Percentiles rank a stretch among this genome's conserved stretches.
Evolutionary conservation across 2,113 vertebrate genomes (phyloP).

Genomic region (Theristicus caerulescens): DNA sequence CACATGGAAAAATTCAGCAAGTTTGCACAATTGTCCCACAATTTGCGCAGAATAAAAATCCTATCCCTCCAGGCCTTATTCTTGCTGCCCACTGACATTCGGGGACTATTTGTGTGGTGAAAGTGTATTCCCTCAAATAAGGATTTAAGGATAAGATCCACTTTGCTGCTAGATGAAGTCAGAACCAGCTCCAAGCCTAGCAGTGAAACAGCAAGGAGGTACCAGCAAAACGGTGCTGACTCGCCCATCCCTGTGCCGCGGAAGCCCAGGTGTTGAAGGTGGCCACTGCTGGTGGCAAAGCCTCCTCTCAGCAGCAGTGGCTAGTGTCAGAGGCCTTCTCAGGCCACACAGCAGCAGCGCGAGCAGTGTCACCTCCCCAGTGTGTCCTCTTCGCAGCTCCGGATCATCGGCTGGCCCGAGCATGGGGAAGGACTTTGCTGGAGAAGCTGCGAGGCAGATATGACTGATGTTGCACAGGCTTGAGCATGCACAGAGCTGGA

Average conservation of each 20-base stretch:
- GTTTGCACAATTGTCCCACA: not conserved
- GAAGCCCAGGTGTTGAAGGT: not conserved
- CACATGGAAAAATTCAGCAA: not conserved
- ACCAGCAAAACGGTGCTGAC: not conserved
- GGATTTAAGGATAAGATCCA: not conserved
- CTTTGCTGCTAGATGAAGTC: not conserved
- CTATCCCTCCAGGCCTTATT: not conserved
- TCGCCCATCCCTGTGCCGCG: not conserved
- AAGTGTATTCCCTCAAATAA: not conserved
- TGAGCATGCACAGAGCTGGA: not conserved
- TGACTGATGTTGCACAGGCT: not conserved
- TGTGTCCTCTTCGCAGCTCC: accelerated
- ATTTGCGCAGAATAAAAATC: not conserved
- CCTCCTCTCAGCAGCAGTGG: not conserved
- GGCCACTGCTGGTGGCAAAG: not conserved
- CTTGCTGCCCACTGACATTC: not conserved
- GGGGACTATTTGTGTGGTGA: not conserved
- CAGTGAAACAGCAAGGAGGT: not conserved
- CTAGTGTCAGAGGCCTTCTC: not conserved
- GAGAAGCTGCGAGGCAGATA: not conserved
- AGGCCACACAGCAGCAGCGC: not conserved
- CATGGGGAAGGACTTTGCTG: not conserved
- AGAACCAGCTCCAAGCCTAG: not conserved
- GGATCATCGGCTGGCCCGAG: accelerated
- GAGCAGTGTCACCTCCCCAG: not conserved